phyloP scores from a whole-genome alignment of 1,140 invertebrate species.

The Lycorma delicatula region DNA sequence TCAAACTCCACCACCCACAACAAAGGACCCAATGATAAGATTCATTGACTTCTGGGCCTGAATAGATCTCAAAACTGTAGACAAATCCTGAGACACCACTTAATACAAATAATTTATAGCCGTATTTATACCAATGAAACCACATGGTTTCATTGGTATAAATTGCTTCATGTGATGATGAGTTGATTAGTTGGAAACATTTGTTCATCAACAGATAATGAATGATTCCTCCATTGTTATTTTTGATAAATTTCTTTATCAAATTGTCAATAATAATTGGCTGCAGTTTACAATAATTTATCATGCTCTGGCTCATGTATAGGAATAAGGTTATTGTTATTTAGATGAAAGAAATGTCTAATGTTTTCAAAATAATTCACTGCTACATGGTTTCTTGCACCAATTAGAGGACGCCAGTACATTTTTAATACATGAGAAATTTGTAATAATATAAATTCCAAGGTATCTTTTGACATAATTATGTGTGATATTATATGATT shows the following conservation, averaged over 20 bases:
- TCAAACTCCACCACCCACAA: no score
- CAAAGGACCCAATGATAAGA: no score
- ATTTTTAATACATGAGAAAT: no score
- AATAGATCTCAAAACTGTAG: conserved; percentile 25
- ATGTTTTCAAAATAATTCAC: conserved; percentile 16
- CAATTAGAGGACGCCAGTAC: no score
- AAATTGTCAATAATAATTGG: conserved; percentile 13
- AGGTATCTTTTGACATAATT: no score
- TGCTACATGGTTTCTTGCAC: conserved; percentile 15
- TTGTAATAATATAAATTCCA: no score
- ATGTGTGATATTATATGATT: no score
- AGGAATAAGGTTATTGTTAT: conserved; percentile 8
- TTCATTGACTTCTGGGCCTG: conserved; percentile 12
- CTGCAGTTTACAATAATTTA: conserved; percentile 16
- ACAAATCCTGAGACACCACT: conserved; percentile 20
- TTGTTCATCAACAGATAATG: conserved; percentile 16
- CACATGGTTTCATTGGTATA: conserved; percentile 26
- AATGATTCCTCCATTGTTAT: conserved; percentile 13
- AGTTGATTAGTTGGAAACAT: conserved; percentile 12
- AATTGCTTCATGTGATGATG: conserved; percentile 23
- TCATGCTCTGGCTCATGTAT: conserved; percentile 2
- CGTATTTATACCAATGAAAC: conserved; percentile 28
- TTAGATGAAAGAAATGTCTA: conserved; percentile 16
- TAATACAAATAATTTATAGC: conserved; percentile 25
- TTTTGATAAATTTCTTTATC: conserved; percentile 5